Evolutionary conservation across 2,797 vertebrate genomes (phyloP).

Genomic region (Pseudocheirus occidentalis): DNA sequence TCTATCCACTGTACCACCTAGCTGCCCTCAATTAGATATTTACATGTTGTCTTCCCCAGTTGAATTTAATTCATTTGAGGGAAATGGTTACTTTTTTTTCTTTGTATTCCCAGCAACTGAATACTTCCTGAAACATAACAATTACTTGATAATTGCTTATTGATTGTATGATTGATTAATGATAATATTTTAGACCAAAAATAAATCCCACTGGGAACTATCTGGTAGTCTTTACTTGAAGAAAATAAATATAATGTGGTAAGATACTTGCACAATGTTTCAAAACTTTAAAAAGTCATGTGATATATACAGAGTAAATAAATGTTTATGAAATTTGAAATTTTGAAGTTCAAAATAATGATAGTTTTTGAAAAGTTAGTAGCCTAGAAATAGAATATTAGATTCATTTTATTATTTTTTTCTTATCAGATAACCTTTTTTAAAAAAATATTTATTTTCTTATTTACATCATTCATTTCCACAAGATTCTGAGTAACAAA

Average conservation of each 20-base stretch:
- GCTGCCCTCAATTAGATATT: background rate
- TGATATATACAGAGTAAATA: background rate
- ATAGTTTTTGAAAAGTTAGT: background rate
- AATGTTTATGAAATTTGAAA: background rate
- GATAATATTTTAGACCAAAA: background rate
- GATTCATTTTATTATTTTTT: background rate
- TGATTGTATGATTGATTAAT: background rate
- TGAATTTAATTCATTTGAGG: background rate
- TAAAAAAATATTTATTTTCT: no score
- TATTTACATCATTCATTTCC: no score
- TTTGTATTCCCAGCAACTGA: background rate
- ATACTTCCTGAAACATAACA: background rate
- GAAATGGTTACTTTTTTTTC: background rate
- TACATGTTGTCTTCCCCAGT: no score
- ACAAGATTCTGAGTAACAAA: no score
- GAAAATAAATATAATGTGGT: background rate
- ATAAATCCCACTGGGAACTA: background rate
- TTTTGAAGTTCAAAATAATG: background rate
- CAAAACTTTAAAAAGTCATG: background rate
- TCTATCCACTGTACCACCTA: no score
- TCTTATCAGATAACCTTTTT: no score
- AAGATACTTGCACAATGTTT: background rate
- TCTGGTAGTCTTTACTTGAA: constrained; percentile 30
- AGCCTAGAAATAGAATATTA: background rate
- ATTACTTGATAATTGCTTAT: background rate